A percentile compares a stretch with the other conserved stretches of the same genome.
Evolutionary conservation across 2,113 vertebrate genomes (phyloP).

Genomic region (Alethe diademata): DNA sequence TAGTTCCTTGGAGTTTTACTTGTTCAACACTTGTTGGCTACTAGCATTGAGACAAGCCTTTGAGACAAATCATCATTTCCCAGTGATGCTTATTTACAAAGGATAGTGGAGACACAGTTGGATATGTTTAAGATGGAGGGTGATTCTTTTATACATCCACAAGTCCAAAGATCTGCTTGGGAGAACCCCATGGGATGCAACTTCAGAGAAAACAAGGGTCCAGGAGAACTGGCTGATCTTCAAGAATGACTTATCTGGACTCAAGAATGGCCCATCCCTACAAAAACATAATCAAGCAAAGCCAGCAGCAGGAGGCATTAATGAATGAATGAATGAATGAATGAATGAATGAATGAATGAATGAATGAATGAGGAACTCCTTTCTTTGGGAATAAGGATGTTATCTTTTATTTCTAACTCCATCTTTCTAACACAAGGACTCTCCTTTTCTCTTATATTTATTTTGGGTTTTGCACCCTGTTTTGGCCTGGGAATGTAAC

Average conservation of each 20-base stretch:
- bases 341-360: not conserved
- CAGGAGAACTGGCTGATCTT: not conserved
- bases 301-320: not conserved
- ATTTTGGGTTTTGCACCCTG: not conserved
- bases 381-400: not conserved
- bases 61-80: not conserved
- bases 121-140: not conserved
- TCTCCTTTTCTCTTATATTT: not conserved
- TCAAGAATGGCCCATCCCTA: not conserved
- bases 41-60: not conserved
- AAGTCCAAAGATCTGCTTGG: not conserved
- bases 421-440: not conserved
- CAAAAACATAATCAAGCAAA: not conserved
- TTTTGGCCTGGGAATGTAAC: not conserved
- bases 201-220: not conserved
- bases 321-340: not conserved
- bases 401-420: not conserved
- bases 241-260: not conserved
- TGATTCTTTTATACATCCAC: not conserved
- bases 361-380: not conserved
- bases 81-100: not conserved
- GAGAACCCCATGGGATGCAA: not conserved
- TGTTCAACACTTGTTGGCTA: not conserved
- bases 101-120: not conserved
- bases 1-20: not conserved